Evolutionary conservation across 2,888 invertebrate species (phyloP).

Genomic region (Brenthis hecate): DNA sequence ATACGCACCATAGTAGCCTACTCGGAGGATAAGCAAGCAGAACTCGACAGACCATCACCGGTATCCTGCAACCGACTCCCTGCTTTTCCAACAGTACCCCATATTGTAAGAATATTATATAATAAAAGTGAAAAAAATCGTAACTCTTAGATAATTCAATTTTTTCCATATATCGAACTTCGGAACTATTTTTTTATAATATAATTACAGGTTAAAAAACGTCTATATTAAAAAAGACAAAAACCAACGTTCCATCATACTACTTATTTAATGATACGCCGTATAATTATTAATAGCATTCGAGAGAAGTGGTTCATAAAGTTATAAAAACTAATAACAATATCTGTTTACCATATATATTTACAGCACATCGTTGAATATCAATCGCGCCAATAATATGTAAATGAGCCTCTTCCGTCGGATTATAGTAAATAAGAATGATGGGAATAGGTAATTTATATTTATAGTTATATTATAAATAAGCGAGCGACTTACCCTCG

Average conservation of each 20-base stretch:
- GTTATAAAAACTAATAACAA: slow-evolving; percentile 40
- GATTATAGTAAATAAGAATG: slow-evolving; percentile 15
- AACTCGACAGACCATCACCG: slow-evolving; percentile 73
- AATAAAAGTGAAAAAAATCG: too few species aligned
- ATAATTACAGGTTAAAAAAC: not conserved
- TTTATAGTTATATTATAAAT: too few species aligned
- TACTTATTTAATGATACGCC: not conserved
- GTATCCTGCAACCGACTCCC: slow-evolving; percentile 70
- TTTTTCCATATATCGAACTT: not conserved
- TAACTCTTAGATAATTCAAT: too few species aligned
- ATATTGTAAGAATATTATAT: slow-evolving; percentile 58
- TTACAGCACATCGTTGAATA: slow-evolving; percentile 41
- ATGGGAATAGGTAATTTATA: too few species aligned
- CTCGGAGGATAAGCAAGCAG: slow-evolving; percentile 80
- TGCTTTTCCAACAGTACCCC: slow-evolving; percentile 59
- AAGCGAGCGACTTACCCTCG: too few species aligned
- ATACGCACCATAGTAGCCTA: slow-evolving; percentile 84
- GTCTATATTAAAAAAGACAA: not conserved
- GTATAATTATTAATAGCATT: too few species aligned
- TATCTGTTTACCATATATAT: slow-evolving; percentile 48
- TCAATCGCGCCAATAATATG: slow-evolving; percentile 45
- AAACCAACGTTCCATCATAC: too few species aligned
- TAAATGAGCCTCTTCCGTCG: slow-evolving; percentile 47
- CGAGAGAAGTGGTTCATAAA: not conserved
- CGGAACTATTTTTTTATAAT: not conserved